Base-by-base conservation (phyloP, 1,140 invertebrate species). In the Brachionus asplanchnoidis region DNA sequence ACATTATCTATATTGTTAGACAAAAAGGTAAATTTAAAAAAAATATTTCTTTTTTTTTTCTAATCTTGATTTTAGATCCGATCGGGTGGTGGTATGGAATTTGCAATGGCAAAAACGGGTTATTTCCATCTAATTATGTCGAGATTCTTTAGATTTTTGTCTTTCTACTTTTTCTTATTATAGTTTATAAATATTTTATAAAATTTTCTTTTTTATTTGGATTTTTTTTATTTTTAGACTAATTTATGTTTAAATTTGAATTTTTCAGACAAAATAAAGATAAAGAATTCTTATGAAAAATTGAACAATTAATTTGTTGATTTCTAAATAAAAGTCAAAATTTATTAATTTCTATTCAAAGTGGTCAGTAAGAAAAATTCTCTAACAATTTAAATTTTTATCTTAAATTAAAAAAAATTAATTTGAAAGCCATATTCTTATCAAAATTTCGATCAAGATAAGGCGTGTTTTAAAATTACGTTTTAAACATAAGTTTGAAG, bases 51-150 rank as follows among this genome's bases (percentile, higher is more conserved):
- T 0, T 9, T 73, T 68, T 68, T 14, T n/a, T 28, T 9, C 14
- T 46, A n/a, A 42, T 20, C 20, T 42, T 73, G 12, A 17, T 44
- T 73, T 73, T 20, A 73, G 68, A 73, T 26, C 73, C 97, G 91
- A 95, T 95, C 87, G 96, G 95, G 0, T 97, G 96, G 96, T 97
- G 95, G 95, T 91, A 94, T 86, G 96, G 96, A 1, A 90, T 93
- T 84, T 95, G 94, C 88, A 93, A 93, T 68, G 95, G 95, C 65
- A 93, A 93, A 85, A 93, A 93, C 89, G 95, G 95, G 5, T 91
- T 97, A 14, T 97, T 97, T 89, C 95, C 95, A 3, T 95, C 95
- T 9, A 97, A 97, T 90, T 97, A 97, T 90, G 95, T 97, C 28
- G 94, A 95, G 88, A 90, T 96, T 23, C 28, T 80, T 60, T 80